These are phyloP conservation scores for Pelvicachromis taeniatus DNA, from an alignment of 2,113 vertebrate genomes.

Conservation along the genomic window DNA sequence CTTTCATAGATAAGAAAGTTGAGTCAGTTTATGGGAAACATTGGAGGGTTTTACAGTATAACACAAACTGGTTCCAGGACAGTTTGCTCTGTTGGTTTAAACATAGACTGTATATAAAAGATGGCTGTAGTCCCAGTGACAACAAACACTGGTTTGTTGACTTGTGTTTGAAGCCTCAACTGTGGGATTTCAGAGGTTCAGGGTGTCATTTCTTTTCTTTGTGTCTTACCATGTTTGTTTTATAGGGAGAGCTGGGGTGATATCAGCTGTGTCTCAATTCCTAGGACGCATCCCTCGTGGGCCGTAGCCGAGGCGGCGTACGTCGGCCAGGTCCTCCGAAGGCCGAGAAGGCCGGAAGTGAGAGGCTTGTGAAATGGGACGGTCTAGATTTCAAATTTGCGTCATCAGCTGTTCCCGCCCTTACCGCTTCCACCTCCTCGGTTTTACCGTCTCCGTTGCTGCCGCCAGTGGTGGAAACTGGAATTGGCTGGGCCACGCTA, in stretches of 20 bases:
- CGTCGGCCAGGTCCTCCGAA: too few species aligned
- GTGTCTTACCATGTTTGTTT: background rate
- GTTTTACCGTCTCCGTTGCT: too few species aligned
- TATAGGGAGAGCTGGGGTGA: background rate
- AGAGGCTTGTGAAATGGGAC: too few species aligned
- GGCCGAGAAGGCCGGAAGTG: too few species aligned
- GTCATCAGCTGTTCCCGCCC: too few species aligned
- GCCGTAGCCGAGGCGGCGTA: too few species aligned
- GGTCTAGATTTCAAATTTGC: too few species aligned
- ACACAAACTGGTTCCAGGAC: background rate
- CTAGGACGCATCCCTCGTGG: too few species aligned
- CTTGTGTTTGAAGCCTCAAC: background rate
- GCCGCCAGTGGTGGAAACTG: too few species aligned
- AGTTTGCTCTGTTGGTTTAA: background rate
- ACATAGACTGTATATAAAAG: background rate
- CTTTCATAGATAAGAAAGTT: background rate
- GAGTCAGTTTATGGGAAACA: background rate
- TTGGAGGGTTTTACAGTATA: background rate
- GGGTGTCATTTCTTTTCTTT: background rate
- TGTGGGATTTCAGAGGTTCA: background rate
- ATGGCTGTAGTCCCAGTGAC: background rate
- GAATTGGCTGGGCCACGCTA: too few species aligned
- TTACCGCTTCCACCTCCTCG: too few species aligned
- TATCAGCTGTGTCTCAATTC: too few species aligned
- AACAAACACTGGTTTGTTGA: background rate